These are phyloP conservation scores for Troides aeacus DNA, from an alignment of 2,888 invertebrate species.

Conservation along the genomic window DNA sequence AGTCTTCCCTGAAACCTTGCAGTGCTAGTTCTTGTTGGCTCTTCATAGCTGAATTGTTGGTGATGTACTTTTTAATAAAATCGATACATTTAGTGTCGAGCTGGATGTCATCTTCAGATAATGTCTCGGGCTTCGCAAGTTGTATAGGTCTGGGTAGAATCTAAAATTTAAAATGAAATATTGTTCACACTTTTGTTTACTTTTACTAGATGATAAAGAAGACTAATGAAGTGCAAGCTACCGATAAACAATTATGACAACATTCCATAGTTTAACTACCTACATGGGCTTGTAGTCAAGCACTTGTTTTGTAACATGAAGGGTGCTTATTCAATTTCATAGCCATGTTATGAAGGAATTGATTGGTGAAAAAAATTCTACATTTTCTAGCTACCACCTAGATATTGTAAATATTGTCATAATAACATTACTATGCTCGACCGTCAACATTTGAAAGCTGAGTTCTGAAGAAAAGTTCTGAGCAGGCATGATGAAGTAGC, in stretches of 20 bases:
- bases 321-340: no score
- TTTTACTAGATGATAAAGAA: neutral
- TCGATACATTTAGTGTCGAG: conserved; percentile 78
- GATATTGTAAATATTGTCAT: no score
- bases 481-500: no score
- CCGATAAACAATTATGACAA: neutral
- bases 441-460: no score
- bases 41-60: conserved; percentile 82
- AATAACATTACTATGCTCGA: no score
- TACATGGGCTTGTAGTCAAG: no score
- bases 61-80: conserved; percentile 82
- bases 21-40: conserved; percentile 85
- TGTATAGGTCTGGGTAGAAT: conserved; percentile 66
- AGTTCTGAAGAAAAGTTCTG: no score
- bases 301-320: no score
- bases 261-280: no score
- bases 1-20: conserved; percentile 85
- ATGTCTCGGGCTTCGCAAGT: conserved; percentile 64
- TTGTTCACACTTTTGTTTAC: neutral
- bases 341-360: no score
- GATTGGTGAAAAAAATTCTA: no score
- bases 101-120: conserved; percentile 76
- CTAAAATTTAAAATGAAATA: conserved; percentile 43
- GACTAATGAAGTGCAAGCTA: neutral
- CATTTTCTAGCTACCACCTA: no score